Percentiles rank a stretch among this genome's conserved stretches.
phyloP scores from a whole-genome alignment of 2,113 vertebrate species.

The Aegotheles bennettii region DNA sequence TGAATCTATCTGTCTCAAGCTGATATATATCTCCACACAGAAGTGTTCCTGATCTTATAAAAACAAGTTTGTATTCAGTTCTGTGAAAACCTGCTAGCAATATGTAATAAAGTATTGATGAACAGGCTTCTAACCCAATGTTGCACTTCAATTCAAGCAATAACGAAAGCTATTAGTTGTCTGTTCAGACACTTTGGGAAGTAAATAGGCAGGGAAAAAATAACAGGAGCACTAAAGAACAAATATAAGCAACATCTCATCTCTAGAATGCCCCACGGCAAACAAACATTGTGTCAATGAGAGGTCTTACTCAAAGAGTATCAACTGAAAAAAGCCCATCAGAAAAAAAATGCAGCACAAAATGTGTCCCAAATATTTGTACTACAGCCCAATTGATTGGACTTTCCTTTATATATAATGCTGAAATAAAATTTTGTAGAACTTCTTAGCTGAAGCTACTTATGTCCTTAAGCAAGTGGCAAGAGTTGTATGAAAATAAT shows the following conservation, averaged over 20 bases:
- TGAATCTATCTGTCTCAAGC: background rate
- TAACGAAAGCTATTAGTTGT: background rate
- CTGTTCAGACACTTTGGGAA: background rate
- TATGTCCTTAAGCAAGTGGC: background rate
- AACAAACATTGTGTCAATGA: background rate
- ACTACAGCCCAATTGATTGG: background rate
- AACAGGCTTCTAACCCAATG: background rate
- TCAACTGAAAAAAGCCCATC: background rate
- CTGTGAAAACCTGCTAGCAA: background rate
- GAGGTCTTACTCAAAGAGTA: background rate
- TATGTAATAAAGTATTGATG: constrained; percentile 1
- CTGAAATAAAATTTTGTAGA: background rate
- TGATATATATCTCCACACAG: background rate
- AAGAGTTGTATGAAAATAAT: background rate
- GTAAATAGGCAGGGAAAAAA: background rate
- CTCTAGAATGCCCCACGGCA: background rate
- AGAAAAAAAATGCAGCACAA: background rate
- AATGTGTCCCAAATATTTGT: background rate
- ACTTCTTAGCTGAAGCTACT: background rate
- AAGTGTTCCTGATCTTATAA: background rate
- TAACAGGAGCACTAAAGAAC: background rate
- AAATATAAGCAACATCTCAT: background rate
- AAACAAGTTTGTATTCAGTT: background rate
- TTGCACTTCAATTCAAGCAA: background rate
- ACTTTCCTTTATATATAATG: background rate